These are phyloP conservation scores for Barypeithes pellucidus DNA, from an alignment of 2,888 invertebrate genomes.

Conservation along the genomic window DNA sequence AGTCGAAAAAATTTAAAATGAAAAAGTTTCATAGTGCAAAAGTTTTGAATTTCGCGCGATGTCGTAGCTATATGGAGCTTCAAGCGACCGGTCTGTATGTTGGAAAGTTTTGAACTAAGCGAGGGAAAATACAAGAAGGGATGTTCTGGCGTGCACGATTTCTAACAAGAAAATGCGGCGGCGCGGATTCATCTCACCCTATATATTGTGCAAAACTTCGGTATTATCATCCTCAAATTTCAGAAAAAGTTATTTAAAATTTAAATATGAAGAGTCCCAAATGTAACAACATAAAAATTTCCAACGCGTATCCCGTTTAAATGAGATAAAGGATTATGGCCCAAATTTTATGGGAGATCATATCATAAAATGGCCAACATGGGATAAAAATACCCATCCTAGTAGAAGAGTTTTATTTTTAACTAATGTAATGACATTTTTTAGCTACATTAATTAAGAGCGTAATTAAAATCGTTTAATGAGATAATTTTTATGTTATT, in stretches of 20 bases:
- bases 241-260: neutral
- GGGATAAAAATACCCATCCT: too few relatives aligned
- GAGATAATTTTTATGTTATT: too few relatives aligned
- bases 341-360: too few relatives aligned
- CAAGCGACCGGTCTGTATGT: constrained; percentile 57
- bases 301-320: too few relatives aligned
- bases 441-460: too few relatives aligned
- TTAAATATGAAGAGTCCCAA: neutral
- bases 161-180: constrained; percentile 68
- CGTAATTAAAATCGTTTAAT: too few relatives aligned
- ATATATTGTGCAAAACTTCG: constrained; percentile 32
- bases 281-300: neutral
- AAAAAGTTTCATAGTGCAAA: constrained; percentile 49
- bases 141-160: constrained; percentile 66
- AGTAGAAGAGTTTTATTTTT: too few relatives aligned
- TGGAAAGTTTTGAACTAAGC: constrained; percentile 64
- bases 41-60: constrained; percentile 52
- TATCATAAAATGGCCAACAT: too few relatives aligned
- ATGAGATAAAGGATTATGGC: too few relatives aligned
- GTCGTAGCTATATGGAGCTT: constrained; percentile 44
- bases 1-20: constrained; percentile 24
- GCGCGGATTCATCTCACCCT: constrained; percentile 56
- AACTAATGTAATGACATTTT: too few relatives aligned
- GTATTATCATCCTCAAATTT: neutral
- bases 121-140: constrained; percentile 64